Base-by-base conservation (phyloP, 2,888 invertebrate genomes). In the Lamellibrachia satsuma region DNA sequence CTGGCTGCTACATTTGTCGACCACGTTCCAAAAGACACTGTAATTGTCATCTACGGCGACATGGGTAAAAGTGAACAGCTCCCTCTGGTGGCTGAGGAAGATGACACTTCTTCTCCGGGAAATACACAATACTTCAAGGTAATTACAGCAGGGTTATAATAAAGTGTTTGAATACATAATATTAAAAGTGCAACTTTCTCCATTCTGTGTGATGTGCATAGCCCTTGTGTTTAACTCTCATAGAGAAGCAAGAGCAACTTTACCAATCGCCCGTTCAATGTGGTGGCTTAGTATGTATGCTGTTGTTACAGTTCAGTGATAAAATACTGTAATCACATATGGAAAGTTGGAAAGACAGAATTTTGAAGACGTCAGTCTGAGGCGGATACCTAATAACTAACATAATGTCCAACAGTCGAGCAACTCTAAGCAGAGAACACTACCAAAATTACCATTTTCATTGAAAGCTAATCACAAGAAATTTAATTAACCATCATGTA, bases 81-180 rank as follows among this genome's bases (percentile, higher is more conserved):
- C 27, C 90, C 92, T n/a, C 92, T 94, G 0, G 52, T 55, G 39
- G 90, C 92, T 9, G 93, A 90, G 7, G 4, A 90, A 15, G 92
- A 90, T 39, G 92, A 93, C 52, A 92, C 94, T 27, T 96, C 95
- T 94, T 95, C 95, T 92, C 95, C 95, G 52, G 95, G 95, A 90
- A 95, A 95, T 92, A 94, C 95, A 90, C 96, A 96, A 92, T 94
- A 95, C 91, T 96, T 96, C 94, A 94, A 95, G 94, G 96, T 96
- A 27, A 91, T 3, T 90, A 27, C 90, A 22, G 90, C 11, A 92
- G 27, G 0, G 39, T 39, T 39, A 39, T 39, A 39, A 39, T 39
- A 39, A 39, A 39, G 39, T 39, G 39, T 39, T 75, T 57, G 3
- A 57, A 11, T 57, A 57, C 15, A 11, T 15, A 57, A 15, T 57